Percentiles rank a stretch among this genome's conserved stretches.
These are phyloP conservation scores for Pluvianellus socialis DNA, from an alignment of 2,113 vertebrate genomes.

Conservation along the genomic window DNA sequence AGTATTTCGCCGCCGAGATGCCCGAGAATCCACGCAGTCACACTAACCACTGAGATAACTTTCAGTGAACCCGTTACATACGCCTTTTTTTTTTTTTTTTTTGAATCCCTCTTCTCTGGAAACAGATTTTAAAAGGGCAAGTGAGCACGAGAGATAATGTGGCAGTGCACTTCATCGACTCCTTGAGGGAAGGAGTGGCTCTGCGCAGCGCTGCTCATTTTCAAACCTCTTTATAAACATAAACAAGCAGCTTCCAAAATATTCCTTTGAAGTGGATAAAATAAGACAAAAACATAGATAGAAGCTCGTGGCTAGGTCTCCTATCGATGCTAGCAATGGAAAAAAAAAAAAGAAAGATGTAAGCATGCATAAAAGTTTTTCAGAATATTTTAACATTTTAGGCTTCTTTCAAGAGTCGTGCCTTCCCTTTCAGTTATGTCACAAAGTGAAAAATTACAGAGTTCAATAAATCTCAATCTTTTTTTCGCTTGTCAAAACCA, in stretches of 20 bases:
- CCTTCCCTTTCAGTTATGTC: not conserved
- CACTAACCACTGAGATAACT: not conserved
- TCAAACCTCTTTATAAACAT: not conserved
- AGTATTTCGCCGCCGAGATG: not conserved
- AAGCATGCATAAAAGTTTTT: not conserved
- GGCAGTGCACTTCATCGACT: not conserved
- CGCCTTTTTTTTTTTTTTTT: too few species aligned
- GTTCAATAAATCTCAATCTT: not conserved
- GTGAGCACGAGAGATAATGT: not conserved
- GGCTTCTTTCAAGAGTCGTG: not conserved
- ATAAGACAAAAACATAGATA: not conserved
- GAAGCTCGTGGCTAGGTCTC: not conserved
- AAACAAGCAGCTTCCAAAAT: not conserved
- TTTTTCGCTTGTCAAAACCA: not conserved
- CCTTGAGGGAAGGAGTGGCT: not conserved
- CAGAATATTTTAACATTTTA: not conserved
- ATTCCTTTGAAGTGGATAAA: not conserved
- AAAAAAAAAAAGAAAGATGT: not conserved
- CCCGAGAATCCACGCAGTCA: not conserved
- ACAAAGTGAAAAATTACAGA: not conserved
- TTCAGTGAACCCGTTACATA: not conserved
- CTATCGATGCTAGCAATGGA: not conserved
- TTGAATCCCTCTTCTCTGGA: not conserved
- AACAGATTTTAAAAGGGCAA: not conserved
- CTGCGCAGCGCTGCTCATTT: not conserved